Evolutionary conservation across 2,888 invertebrate species (phyloP).

Genomic region (Lamellibrachia satsuma): DNA sequence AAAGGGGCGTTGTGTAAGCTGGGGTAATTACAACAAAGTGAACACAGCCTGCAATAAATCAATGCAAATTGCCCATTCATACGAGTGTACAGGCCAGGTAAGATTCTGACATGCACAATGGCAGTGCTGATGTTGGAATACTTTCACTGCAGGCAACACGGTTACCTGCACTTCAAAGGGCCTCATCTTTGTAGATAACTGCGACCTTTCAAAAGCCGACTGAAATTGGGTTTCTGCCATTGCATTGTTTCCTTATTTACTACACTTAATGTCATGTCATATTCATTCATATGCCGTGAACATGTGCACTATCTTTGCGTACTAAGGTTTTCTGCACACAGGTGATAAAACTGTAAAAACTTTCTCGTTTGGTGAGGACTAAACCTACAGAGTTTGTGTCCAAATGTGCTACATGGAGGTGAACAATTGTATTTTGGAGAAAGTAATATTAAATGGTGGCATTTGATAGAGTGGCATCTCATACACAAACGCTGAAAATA

Average conservation of each 20-base stretch:
- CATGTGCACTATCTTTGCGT: not conserved
- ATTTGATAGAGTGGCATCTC: too few species aligned
- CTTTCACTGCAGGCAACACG: not conserved
- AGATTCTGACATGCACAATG: not conserved
- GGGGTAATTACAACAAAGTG: not conserved
- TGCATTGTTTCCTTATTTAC: not conserved
- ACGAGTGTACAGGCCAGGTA: not conserved
- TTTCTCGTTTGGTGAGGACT: not conserved
- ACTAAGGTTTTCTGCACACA: not conserved
- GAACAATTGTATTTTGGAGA: too few species aligned
- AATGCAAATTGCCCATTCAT: not conserved
- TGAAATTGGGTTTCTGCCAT: not conserved
- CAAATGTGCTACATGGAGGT: too few species aligned
- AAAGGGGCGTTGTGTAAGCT: not conserved
- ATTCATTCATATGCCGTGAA: not conserved
- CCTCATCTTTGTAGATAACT: not conserved
- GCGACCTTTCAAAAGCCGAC: not conserved
- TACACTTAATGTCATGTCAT: not conserved
- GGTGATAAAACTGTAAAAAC: not conserved
- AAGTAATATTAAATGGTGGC: too few species aligned
- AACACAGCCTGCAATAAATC: not conserved
- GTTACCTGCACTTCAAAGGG: not conserved
- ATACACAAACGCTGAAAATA: too few species aligned
- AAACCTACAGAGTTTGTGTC: too few species aligned
- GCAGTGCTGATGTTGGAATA: not conserved